Percentiles rank a stretch among this genome's conserved stretches.
Evolutionary conservation across 2,888 invertebrate genomes (phyloP).

Genomic region (Sialis lutaria): DNA sequence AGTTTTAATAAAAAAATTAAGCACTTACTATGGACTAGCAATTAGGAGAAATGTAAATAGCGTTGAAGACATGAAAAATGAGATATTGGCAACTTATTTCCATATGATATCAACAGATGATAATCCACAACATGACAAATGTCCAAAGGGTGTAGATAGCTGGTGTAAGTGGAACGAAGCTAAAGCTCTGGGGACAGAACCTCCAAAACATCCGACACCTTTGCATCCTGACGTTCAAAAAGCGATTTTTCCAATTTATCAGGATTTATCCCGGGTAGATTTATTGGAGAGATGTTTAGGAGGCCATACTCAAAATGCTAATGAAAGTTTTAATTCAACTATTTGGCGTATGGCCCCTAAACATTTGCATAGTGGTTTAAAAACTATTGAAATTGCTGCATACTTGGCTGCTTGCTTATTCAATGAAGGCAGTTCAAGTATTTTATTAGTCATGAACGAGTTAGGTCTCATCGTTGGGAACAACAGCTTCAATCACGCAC

Average conservation of each 20-base stretch:
- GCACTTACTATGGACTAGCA: no score
- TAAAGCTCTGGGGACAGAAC: slow-evolving; percentile 5
- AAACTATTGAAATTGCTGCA: slow-evolving; percentile 6
- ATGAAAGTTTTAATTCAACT: slow-evolving; percentile 7
- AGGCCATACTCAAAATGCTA: slow-evolving; percentile 7
- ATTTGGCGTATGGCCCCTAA: slow-evolving; percentile 8
- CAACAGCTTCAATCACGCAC: slow-evolving; percentile 5
- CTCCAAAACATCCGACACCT: not conserved
- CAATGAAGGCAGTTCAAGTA: slow-evolving; percentile 6
- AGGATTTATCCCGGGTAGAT: slow-evolving; percentile 9
- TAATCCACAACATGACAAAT: slow-evolving; percentile 8
- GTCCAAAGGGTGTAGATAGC: slow-evolving; percentile 10
- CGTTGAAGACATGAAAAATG: slow-evolving; percentile 10
- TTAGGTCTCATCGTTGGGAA: slow-evolving; percentile 2
- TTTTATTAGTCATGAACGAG: slow-evolving; percentile 6
- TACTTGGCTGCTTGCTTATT: slow-evolving; percentile 6
- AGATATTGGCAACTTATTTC: slow-evolving; percentile 10
- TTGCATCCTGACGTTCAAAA: slow-evolving; percentile 5
- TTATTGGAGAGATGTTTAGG: slow-evolving; percentile 8
- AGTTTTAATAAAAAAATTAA: no score
- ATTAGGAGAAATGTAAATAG: slow-evolving; percentile 6
- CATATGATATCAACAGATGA: slow-evolving; percentile 10
- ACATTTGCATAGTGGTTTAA: slow-evolving; percentile 6
- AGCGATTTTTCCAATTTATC: slow-evolving; percentile 8
- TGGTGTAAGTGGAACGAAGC: slow-evolving; percentile 10